Evolutionary conservation across 2,797 vertebrate species (phyloP).

Genomic region (Aselliscus stoliczkanus): DNA sequence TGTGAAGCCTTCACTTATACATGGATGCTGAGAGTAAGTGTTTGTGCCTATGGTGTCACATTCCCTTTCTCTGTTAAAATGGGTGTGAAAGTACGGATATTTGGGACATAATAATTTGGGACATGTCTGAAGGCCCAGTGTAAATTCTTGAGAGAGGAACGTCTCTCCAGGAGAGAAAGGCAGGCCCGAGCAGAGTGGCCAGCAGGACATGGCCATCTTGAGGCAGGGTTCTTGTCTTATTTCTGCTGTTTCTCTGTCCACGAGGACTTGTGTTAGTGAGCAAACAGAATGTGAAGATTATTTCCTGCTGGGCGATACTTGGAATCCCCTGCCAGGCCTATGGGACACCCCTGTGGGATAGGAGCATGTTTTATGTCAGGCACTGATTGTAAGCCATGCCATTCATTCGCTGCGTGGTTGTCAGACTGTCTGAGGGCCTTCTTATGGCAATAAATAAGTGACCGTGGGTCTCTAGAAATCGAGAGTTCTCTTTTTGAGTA

Average conservation of each 20-base stretch:
- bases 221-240: not conserved
- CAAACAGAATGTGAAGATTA: not conserved
- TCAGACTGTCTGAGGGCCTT: constrained; percentile 38
- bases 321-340: not conserved
- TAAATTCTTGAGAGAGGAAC: not conserved
- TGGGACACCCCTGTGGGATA: not conserved
- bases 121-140: not conserved
- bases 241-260: not conserved
- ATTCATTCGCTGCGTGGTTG: not conserved
- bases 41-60: not conserved
- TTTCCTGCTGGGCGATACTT: not conserved
- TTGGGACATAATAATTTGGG: too few species aligned
- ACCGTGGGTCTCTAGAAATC: constrained; percentile 12
- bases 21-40: not conserved
- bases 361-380: constrained; percentile 8
- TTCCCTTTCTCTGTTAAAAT: not conserved
- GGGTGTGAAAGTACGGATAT: accelerated
- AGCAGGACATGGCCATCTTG: not conserved
- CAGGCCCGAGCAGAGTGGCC: too few species aligned
- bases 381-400: not conserved
- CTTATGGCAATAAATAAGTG: constrained; percentile 21
- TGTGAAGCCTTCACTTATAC: not conserved
- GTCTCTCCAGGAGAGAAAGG: not conserved
- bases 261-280: not conserved
- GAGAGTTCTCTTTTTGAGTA: constrained; percentile 41